These are phyloP conservation scores for Blastobasis adustella DNA, from an alignment of 2,888 invertebrate genomes.

Conservation along the genomic window DNA sequence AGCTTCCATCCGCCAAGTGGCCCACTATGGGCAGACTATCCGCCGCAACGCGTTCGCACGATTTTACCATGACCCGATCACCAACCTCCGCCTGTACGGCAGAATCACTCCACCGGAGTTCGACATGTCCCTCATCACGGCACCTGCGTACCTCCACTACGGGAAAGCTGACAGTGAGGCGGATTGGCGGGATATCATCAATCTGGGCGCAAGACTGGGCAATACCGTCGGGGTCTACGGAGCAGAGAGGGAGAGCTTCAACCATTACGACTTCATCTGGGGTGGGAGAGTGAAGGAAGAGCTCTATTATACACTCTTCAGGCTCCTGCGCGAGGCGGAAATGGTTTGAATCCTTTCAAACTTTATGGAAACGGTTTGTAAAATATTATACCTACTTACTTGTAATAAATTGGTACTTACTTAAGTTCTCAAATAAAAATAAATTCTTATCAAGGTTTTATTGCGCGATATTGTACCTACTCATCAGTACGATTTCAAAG, in stretches of 20 bases:
- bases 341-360: no score
- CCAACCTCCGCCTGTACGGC: constrained; percentile 33
- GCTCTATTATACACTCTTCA: constrained; percentile 26
- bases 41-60: constrained; percentile 31
- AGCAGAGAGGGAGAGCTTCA: constrained; percentile 24
- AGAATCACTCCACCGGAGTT: constrained; percentile 30
- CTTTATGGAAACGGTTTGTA: no score
- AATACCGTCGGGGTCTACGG: constrained; percentile 20
- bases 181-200: constrained; percentile 25
- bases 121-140: constrained; percentile 27
- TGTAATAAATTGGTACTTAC: not conserved
- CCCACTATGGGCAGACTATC: constrained; percentile 42
- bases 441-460: no score
- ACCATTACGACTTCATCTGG: constrained; percentile 45
- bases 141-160: constrained; percentile 34
- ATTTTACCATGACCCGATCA: constrained; percentile 24
- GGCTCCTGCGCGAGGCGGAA: constrained; percentile 15
- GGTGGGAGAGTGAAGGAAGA: constrained; percentile 21
- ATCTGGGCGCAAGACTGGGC: constrained; percentile 21
- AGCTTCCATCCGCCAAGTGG: constrained; percentile 35
- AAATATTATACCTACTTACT: no score
- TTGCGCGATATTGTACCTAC: no score
- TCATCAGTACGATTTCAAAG: no score
- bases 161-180: constrained; percentile 25
- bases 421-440: no score